These are phyloP conservation scores for Gisinianus flammeolus DNA, from an alignment of 2,888 invertebrate species.

Conservation along the genomic window DNA sequence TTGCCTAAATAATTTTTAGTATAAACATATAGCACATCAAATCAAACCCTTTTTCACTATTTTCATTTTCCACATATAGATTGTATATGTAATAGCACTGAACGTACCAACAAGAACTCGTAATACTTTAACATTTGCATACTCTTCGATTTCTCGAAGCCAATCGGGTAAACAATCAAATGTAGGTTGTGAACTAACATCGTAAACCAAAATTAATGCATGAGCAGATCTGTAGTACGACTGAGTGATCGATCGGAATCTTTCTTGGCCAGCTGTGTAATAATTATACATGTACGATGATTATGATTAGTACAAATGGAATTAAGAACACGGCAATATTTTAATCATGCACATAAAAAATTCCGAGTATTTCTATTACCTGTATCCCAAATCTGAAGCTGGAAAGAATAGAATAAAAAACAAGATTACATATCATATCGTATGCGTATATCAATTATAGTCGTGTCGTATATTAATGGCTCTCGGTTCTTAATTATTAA, in stretches of 20 bases:
- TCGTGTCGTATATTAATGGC: no score
- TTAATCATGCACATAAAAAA: no score
- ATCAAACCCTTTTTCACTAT: not conserved
- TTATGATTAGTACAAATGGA: no score
- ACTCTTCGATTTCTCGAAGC: constrained; percentile 96
- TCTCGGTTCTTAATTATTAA: no score
- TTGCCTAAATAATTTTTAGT: constrained; percentile 78
- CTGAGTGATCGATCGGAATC: constrained; percentile 87
- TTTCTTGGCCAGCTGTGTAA: constrained; percentile 70
- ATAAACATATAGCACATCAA: constrained; percentile 20
- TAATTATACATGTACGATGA: no score
- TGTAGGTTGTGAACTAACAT: constrained; percentile 96
- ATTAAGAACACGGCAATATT: no score
- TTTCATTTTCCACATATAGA: no score
- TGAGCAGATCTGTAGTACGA: constrained; percentile 97
- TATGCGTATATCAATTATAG: no score
- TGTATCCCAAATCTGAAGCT: constrained; percentile 99
- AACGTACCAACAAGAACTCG: constrained; percentile 85
- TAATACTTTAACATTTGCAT: constrained; percentile 92
- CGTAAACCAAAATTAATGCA: constrained; percentile 94
- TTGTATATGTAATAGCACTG: not conserved
- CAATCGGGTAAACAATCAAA: constrained; percentile 97
- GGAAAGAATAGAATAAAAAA: not conserved
- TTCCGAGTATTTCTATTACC: no score
- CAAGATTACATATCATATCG: not conserved